Base-by-base conservation (phyloP, 1,140 invertebrate genomes). In the Episyrphus balteatus region DNA sequence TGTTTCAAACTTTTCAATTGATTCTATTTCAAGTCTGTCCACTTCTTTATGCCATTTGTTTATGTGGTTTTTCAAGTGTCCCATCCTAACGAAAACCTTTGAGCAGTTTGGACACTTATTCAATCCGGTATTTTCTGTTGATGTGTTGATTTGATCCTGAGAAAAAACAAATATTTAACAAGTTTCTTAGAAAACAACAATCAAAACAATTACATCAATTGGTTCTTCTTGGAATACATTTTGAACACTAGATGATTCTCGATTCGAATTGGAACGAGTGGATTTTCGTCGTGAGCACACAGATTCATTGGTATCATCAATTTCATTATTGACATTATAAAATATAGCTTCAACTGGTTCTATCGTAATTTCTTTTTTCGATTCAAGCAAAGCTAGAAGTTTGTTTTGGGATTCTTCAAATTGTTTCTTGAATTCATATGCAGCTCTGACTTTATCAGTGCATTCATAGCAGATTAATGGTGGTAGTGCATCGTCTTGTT, bases 331-430 rank as follows among this genome's bases (percentile, higher is more conserved):
- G 5, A 19, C 33, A 15, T 42, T 26, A 7, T 9, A 14, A 14
- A 32, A 7, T 33, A 14, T n/a, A n/a, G 10, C 11, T 13, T 31
- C n/a, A 11, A 30, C 11, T 31, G 12, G 31, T 2, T 32, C 31
- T 30, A n/a, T 19, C 7, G n/a, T 33, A 5, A n/a, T n/a, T 34
- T 42, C n/a, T 15, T 34, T 12, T 32, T 33, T 36, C 10, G 21
- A 5, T 26, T 33, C 15, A 12, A 42, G 9, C 30, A 41, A 6
- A 1, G 15, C 6, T 7, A 34, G 5, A 19, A 47, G 26, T 12
- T 12, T 31, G 13, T 14, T 12, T 2, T 50, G 32, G 12, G 43
- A 40, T n/a, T 45, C 10, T 18, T 50, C 48, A 30, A 43, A 50
- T 14, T 38, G 11, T 12, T 38, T 33, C 15, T 42, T 45, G 15